These are phyloP conservation scores for Thalassarche chlororhynchos DNA, from an alignment of 2,113 vertebrate species.

Conservation along the genomic window DNA sequence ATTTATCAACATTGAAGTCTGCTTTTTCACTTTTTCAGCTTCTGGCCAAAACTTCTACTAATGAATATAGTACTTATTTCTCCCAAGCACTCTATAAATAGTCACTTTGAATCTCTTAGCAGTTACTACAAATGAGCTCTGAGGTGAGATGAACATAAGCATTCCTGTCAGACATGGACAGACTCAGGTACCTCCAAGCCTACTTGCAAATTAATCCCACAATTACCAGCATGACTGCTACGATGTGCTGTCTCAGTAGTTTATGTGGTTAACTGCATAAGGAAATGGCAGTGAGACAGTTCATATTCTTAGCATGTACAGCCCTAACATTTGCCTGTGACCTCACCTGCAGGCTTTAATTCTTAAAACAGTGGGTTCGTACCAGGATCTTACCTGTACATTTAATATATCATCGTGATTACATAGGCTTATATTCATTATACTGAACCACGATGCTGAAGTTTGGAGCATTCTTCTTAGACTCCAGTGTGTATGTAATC, in stretches of 20 bases:
- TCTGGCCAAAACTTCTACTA: neutral
- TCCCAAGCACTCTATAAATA: neutral
- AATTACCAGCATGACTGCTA: neutral
- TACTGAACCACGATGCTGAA: neutral
- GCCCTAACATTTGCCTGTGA: neutral
- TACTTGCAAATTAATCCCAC: neutral
- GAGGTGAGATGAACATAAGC: neutral
- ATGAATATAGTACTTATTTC: neutral
- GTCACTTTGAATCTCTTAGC: neutral
- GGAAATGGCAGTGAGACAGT: neutral
- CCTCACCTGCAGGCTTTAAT: neutral
- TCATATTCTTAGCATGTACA: neutral
- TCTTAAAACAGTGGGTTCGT: neutral
- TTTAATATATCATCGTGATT: neutral
- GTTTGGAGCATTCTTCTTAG: neutral
- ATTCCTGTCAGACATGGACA: neutral
- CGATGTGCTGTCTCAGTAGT: neutral
- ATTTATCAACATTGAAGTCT: neutral
- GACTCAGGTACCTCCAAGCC: neutral
- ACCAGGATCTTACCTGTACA: neutral
- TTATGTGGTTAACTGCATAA: fast-evolving
- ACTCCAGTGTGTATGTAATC: no score
- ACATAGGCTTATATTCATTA: neutral
- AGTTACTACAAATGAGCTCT: neutral
- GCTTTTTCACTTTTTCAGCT: neutral